A percentile compares a stretch with the other conserved stretches of the same genome.
Conservation (phyloP, 2,113 vertebrate species). For the Psettodes erumei region DNA sequence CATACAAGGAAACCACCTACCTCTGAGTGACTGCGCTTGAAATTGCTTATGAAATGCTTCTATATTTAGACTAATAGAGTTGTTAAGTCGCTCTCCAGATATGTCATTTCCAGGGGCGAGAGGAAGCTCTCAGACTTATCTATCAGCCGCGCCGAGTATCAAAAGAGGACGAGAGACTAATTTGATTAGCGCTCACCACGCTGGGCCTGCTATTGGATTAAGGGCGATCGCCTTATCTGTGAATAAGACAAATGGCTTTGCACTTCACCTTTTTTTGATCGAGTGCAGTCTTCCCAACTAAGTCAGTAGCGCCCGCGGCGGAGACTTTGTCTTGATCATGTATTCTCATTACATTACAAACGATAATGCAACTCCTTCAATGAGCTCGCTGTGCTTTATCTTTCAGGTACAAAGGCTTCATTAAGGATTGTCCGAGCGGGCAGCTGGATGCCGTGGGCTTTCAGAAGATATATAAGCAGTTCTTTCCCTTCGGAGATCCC, state of each 20-base stretch:
- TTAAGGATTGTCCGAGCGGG: constrained; percentile 96
- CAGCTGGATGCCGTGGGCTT: constrained; percentile 94
- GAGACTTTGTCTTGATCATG: constrained; percentile 6
- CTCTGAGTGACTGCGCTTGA: constrained; percentile 72
- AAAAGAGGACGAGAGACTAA: constrained; percentile 64
- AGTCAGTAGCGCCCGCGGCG: constrained; percentile 9
- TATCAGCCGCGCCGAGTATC: constrained; percentile 68
- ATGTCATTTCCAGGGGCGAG: constrained; percentile 63
- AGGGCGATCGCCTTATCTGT: constrained; percentile 67
- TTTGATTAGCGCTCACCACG: constrained; percentile 72
- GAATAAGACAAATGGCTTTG: constrained; percentile 73
- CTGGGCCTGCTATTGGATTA: constrained; percentile 68
- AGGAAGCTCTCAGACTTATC: constrained; percentile 68
- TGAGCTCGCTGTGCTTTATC: constrained; percentile 14
- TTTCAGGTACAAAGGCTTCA: constrained; percentile 96
- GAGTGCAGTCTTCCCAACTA: constrained; percentile 19
- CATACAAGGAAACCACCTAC: constrained; percentile 42
- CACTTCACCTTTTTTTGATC: constrained; percentile 61
- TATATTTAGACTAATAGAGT: constrained; percentile 73
- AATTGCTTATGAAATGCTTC: constrained; percentile 74
- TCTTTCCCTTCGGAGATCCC: constrained; percentile 96
- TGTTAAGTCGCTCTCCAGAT: constrained; percentile 64
- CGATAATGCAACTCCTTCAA: background rate
- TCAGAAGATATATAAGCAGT: constrained; percentile 98
- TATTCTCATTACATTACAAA: background rate